Evolutionary conservation across 2,113 vertebrate species (phyloP).

Genomic region (Ceyx cyanopectus): DNA sequence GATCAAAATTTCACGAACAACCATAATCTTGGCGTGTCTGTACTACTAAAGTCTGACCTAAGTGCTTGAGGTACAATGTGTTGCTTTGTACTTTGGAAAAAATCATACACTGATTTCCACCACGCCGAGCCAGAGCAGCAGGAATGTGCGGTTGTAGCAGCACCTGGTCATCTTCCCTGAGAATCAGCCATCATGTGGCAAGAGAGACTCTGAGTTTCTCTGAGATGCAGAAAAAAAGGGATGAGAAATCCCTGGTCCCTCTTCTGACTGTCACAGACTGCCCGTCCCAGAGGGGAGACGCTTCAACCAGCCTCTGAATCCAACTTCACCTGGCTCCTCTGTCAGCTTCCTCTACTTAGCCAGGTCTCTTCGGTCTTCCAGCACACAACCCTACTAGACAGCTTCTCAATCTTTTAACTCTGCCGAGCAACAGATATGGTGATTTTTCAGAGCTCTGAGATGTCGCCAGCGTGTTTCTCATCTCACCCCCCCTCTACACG

Average conservation of each 20-base stretch:
- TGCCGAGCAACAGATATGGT: rapidly evolving
- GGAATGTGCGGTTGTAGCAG: neutral
- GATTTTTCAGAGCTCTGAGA: neutral
- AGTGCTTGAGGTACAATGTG: neutral
- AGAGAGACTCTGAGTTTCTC: neutral
- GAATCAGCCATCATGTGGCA: neutral
- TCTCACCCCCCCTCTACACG: neutral
- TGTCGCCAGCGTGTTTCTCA: rapidly evolving
- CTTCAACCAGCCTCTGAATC: neutral
- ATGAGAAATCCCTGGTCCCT: neutral
- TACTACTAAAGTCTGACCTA: neutral
- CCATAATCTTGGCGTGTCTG: neutral
- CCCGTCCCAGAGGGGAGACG: neutral
- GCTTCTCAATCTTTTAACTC: neutral
- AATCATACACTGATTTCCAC: neutral
- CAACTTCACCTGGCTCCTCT: neutral
- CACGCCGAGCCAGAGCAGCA: rapidly evolving
- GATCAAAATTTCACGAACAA: neutral
- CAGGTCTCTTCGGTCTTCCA: neutral
- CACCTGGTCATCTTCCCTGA: neutral
- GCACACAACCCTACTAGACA: neutral
- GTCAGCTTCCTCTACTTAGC: neutral
- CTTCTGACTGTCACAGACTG: neutral
- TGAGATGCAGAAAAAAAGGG: neutral
- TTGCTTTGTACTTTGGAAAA: neutral